Percentiles rank a stretch among this genome's conserved stretches.
Conservation (phyloP, 2,888 invertebrate genomes). For the Salpingus planirostris region DNA sequence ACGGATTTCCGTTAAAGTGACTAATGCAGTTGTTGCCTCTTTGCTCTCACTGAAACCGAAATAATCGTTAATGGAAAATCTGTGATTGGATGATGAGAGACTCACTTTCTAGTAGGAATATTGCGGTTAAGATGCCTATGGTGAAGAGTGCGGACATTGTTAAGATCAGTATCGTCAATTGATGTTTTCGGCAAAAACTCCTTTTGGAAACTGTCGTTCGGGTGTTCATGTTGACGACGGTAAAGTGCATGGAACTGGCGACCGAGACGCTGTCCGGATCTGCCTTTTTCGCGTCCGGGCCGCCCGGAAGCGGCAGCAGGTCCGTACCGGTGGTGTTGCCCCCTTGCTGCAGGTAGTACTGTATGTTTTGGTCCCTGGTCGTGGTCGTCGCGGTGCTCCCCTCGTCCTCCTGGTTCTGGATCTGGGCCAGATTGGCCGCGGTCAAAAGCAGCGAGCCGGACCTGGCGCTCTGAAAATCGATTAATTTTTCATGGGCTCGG, state of each 20-base stretch:
- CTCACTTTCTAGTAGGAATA: slow-evolving; percentile 80
- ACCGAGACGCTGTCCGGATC: slow-evolving; percentile 62
- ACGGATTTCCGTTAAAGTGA: slow-evolving; percentile 15
- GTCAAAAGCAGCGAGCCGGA: slow-evolving; percentile 72
- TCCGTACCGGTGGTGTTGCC: slow-evolving; percentile 17
- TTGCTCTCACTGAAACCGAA: slow-evolving; percentile 33
- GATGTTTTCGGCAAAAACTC: slow-evolving; percentile 67
- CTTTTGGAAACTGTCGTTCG: slow-evolving; percentile 48
- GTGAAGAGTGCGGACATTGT: slow-evolving; percentile 76
- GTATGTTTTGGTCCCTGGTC: slow-evolving; percentile 33
- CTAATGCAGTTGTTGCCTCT: slow-evolving; percentile 29
- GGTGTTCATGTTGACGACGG: slow-evolving; percentile 64
- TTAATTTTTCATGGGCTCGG: too few species aligned
- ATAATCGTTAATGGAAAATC: too few species aligned
- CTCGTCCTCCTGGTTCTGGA: slow-evolving; percentile 22
- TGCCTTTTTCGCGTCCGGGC: slow-evolving; percentile 27
- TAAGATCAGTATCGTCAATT: slow-evolving; percentile 72
- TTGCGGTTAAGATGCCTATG: slow-evolving; percentile 69
- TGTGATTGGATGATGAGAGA: too few species aligned
- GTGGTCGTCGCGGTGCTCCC: slow-evolving; percentile 13
- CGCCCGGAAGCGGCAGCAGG: slow-evolving; percentile 12
- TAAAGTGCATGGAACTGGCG: slow-evolving; percentile 81
- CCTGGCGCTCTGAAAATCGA: slow-evolving; percentile 71
- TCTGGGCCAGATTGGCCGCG: slow-evolving; percentile 58
- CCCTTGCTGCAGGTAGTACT: slow-evolving; percentile 33